phyloP scores from a whole-genome alignment of 2,797 vertebrate species.

The Rhinoraja longicauda region DNA sequence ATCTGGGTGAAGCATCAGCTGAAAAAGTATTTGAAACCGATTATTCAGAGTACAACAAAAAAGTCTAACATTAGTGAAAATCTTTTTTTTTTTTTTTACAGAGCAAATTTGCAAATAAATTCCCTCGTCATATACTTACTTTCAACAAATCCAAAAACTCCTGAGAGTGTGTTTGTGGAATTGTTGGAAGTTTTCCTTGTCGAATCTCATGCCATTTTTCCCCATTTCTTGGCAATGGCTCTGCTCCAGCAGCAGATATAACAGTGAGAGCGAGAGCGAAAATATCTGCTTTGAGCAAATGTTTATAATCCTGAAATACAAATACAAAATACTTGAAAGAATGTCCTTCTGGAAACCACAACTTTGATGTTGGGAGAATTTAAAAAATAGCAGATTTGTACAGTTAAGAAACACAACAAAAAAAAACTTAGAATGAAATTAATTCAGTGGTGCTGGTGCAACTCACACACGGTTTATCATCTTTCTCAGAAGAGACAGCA shows the following conservation, averaged over 20 bases:
- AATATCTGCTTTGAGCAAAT: slow-evolving; percentile 67
- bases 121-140: slow-evolving; percentile 57
- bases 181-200: slow-evolving; percentile 76
- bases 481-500: neutral
- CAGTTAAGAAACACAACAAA: neutral
- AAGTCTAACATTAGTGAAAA: neutral
- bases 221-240: slow-evolving; percentile 86
- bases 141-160: slow-evolving; percentile 81
- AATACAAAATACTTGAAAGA: neutral
- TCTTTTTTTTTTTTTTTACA: neutral
- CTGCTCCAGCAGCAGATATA: slow-evolving; percentile 71
- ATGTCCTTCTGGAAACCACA: neutral
- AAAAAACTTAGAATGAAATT: neutral
- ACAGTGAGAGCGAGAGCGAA: slow-evolving; percentile 71
- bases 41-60: neutral
- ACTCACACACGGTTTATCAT: neutral
- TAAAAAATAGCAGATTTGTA: neutral
- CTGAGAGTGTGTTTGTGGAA: slow-evolving; percentile 85
- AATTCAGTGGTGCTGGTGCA: neutral
- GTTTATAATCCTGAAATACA: slow-evolving; percentile 58
- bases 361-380: neutral
- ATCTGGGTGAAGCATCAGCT: slow-evolving; percentile 93
- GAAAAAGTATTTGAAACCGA: slow-evolving; percentile 37
- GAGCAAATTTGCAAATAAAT: neutral
- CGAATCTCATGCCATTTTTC: slow-evolving; percentile 95